Base-by-base conservation (phyloP, 2,888 invertebrate species). In the Troilus luridus region DNA sequence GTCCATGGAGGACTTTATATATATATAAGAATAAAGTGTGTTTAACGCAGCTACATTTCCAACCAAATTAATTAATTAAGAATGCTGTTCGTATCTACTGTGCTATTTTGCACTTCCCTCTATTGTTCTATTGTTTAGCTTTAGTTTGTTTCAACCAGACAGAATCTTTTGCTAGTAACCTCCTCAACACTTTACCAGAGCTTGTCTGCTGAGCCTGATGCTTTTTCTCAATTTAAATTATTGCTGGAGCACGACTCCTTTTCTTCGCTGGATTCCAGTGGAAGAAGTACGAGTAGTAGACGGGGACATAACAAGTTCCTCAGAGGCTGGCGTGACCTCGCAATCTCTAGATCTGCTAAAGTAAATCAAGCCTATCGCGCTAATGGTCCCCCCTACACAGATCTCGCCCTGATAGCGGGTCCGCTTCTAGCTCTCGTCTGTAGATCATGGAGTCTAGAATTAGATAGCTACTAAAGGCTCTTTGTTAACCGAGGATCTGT, bases 271-370 rank as follows among this genome's bases (percentile, higher is more conserved):
- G 72, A 77, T 77, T 77, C 72, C 41, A 41, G 72, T 17, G 19
- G 41, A 19, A 77, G 72, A 77, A 77, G 27, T 77, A 77, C 27
- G 72, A 77, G 17, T 1, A 19, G 10, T 27, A 77, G 41, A 77
- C 72, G 27, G 72, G 9, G 72, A 77, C 72, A 77, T 77, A 77
- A 77, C 72, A 77, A 77, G 72, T 77, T 77, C 17, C 72, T 77
- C 72, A 77, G 72, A 77, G 21, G 17, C 72, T 77, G 72, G 72
- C 72, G 72, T 77, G 72, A 77, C 72, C 72, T 41, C 41, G 72
- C 41, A 77, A 77, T 77, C 72, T 77, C 72, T 77, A 77, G 72
- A 77, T 77, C 72, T 77, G 72, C 72, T 77, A 77, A 41, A 77
- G 72, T 77, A 77, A 41, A 77, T 77, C 72, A 77, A 77, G 17